Evolutionary conservation across 2,113 vertebrate species (phyloP), one percentile per base, ranked within the genome.

Genomic region (Megaleporinus macrocephalus): DNA sequence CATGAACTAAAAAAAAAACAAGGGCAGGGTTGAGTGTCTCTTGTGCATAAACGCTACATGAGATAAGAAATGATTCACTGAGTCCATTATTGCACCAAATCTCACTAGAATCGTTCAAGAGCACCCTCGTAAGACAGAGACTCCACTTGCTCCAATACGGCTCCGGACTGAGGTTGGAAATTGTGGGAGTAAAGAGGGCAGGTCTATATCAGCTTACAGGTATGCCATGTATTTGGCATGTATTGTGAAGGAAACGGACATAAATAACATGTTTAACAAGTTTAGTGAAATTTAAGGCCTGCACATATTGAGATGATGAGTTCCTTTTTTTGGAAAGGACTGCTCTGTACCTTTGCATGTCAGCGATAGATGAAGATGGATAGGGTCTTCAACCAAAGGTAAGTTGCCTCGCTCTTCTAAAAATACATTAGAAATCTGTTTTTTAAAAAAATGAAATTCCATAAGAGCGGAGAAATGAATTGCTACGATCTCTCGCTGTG

Each of bases 41-140:
- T 76, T 82, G 73, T 87, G 87, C 85, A 87, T 63, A 76, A 85
- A 89, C 82, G 79, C 75, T 36, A 82, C 63, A 82, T 87, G 83
- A 86, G 87, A 63, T 85, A 24, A 74, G 61, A 61, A 79, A 76
- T 73, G 49, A 71, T 82, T 76, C 26, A 30, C 18, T 76, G 65
- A 88, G 84, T 89, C 84, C 87, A 80, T 76, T 93, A 93, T 93
- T 94, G 92, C 92, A 93, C 92, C 89, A 79, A 49, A 81, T 82
- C 4, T 85, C 86, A 88, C 86, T 88, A 77, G 0, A 76, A 80
- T 88, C 79, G 86, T n/a, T 83, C 84, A 68, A 51, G 87, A 75
- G 77, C 62, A 69, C 78, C 13, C 41, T 73, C 51, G 36, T 73
- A 69, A 86, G 69, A 79, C 41, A 72, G 27, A 80, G 2, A 16